Conservation (phyloP, 2,113 vertebrate species). For the Neolamprologus cancellatus region DNA sequence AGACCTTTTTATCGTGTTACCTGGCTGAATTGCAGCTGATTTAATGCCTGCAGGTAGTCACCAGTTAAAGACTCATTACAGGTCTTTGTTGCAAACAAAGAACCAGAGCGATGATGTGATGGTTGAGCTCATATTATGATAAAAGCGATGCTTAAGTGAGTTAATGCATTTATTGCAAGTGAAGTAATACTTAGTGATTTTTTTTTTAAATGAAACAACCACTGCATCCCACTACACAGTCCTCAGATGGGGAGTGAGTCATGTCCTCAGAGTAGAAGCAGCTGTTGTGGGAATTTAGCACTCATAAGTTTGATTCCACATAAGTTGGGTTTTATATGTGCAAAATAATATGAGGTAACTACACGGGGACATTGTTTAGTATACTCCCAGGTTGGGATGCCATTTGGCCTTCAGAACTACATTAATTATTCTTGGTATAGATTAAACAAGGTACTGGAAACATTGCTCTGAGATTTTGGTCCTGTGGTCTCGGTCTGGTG, state of each 20-base stretch:
- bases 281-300: neutral
- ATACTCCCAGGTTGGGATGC: neutral
- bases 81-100: neutral
- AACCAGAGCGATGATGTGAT: neutral
- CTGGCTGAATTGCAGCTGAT: neutral
- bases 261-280: neutral
- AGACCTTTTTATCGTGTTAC: neutral
- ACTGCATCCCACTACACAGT: neutral
- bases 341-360: neutral
- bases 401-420: neutral
- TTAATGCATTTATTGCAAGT: neutral
- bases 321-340: neutral
- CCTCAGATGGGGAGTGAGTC: neutral
- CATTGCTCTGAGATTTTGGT: neutral
- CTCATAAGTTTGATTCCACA: neutral
- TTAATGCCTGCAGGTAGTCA: neutral
- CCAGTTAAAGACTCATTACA: neutral
- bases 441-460: neutral
- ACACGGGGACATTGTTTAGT: neutral
- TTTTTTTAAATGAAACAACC: neutral
- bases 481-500: neutral
- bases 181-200: neutral
- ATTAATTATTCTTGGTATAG: neutral
- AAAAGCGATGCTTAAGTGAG: neutral
- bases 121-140: neutral